Base-by-base conservation (phyloP, 2,888 invertebrate genomes). In the Leucophora obtusa region DNA sequence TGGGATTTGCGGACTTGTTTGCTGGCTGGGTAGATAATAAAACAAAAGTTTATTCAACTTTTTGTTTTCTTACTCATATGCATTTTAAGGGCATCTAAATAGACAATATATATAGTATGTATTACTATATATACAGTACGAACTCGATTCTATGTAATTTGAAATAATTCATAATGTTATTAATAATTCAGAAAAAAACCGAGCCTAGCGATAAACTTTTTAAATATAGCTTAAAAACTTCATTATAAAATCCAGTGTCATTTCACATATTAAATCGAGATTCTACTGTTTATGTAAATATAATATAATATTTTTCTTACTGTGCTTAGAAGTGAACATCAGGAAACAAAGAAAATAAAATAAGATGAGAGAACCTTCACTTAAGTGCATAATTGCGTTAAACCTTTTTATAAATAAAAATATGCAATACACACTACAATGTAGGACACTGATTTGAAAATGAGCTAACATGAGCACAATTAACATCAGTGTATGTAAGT, bases 301-400 rank as follows among this genome's bases (percentile, higher is more conserved):
- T 51, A 38, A 62, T 43, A n/a, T 6, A 28, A 35, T 70, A 33
- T 21, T 53, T 28, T 59, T 51, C 28, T 43, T 53, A 18, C 51
- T 66, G 11, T 50, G 35, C 8, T 28, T 9, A 47, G 28, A 68
- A 73, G 53, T 59, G 66, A 73, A 82, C 66, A 82, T 24, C 38
- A 54, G 69, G 43, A 68, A 70, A 11, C 50, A 21, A 68, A 21
- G n/a, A 33, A 81, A 54, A 63, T 66, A 79, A 33, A 59, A 63
- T 62, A 54, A 51, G 38, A 71, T 58, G 72, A 70, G 65, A 83
- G 82, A 83, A 84, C 86, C 84, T 85, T 85, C 84, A 75, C 47
- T 80, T 75, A 82, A 86, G 85, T 83, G 80, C 72, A 82, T 85
- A 85, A 86, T 86, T 85, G 77, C 79, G 68, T 82, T 77, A 75